Conservation (phyloP, 2,888 invertebrate genomes). For the Cryptocephalus moraei region DNA sequence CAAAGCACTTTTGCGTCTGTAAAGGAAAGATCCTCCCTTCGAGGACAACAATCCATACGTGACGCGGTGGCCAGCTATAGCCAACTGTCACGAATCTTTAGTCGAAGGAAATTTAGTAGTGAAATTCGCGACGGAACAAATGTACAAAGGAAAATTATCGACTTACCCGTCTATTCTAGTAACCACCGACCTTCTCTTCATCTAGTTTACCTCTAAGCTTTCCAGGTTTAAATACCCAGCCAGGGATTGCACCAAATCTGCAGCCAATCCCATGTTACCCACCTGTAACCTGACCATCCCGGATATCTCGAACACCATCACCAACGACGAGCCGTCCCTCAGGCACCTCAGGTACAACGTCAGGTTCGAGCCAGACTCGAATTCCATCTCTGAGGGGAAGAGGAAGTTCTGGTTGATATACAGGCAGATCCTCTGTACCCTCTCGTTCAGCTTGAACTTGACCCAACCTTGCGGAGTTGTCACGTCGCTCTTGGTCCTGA, state of each 20-base stretch:
- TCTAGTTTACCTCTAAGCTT: conserved; percentile 41
- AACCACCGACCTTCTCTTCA: conserved; percentile 33
- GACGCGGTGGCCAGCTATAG: too few species aligned
- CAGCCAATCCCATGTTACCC: conserved; percentile 68
- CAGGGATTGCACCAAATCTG: conserved; percentile 76
- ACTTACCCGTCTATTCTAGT: too few species aligned
- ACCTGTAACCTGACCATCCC: conserved; percentile 58
- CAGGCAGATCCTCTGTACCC: conserved; percentile 61
- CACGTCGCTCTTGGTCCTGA: conserved; percentile 25
- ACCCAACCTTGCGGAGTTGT: conserved; percentile 40
- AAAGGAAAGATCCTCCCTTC: too few species aligned
- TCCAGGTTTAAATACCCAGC: conserved; percentile 68
- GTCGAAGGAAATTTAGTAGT: too few species aligned
- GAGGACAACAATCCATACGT: too few species aligned
- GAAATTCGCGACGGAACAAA: too few species aligned
- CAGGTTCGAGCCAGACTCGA: conserved; percentile 45
- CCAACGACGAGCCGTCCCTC: conserved; percentile 49
- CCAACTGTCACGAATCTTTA: too few species aligned
- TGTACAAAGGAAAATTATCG: too few species aligned
- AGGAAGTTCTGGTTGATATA: conserved; percentile 86
- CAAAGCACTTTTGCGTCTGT: too few species aligned
- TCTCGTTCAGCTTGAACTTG: conserved; percentile 49
- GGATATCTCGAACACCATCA: conserved; percentile 49
- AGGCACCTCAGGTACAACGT: conserved; percentile 57
- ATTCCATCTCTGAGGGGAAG: conserved; percentile 51